phyloP scores from a whole-genome alignment of 2,888 invertebrate genomes.

The Sepiola atlantica region DNA sequence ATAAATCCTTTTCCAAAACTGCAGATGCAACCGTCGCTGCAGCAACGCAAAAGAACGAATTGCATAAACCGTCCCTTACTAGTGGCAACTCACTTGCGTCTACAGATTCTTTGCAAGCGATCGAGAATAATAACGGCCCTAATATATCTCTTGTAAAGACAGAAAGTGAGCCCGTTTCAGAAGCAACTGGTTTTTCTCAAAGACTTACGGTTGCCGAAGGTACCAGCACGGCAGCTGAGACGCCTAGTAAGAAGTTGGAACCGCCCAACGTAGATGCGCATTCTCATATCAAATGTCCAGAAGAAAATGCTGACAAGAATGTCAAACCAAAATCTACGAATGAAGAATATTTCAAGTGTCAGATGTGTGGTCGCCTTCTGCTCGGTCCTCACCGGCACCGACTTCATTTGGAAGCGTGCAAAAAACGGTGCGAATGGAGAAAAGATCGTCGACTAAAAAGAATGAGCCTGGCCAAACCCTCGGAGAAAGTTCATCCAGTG shows the following conservation, averaged over 20 bases:
- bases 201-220: neutral
- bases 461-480: neutral
- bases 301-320: conserved; percentile 39
- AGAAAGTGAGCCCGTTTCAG: neutral
- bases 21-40: neutral
- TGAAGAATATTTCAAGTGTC: conserved; percentile 45
- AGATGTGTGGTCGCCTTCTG: conserved; percentile 41
- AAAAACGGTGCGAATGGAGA: neutral
- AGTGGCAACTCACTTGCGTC: neutral
- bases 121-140: neutral
- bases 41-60: neutral
- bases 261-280: neutral
- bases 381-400: conserved; percentile 34
- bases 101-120: neutral
- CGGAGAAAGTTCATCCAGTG: neutral
- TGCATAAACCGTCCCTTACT: conserved; percentile 25
- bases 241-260: neutral
- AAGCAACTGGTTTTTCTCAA: neutral
- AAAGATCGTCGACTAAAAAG: conserved; percentile 32
- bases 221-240: neutral
- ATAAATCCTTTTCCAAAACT: conserved; percentile 12
- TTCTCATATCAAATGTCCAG: neutral
- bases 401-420: conserved; percentile 37
- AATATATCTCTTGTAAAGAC: neutral
- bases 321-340: neutral